A percentile compares a stretch with the other conserved stretches of the same genome.
phyloP scores from a whole-genome alignment of 1,140 invertebrate species.

The Rhagoletis pomonella region DNA sequence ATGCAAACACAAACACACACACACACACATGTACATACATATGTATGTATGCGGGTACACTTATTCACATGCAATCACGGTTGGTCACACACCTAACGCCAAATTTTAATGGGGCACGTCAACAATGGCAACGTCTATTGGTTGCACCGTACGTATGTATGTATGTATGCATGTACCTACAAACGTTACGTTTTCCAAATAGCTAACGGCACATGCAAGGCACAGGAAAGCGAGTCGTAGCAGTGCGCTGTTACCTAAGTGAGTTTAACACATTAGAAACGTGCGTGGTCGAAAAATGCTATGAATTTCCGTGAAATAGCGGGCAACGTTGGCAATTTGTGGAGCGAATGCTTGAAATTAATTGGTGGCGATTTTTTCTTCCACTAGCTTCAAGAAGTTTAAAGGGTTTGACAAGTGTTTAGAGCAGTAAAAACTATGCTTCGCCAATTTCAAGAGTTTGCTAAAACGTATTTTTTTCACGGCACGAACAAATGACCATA shows the following conservation, averaged over 20 bases:
- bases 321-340: constrained; percentile 17
- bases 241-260: neutral
- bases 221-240: neutral
- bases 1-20: no score
- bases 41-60: neutral
- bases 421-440: no score
- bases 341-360: constrained; percentile 21
- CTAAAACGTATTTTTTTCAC: no score
- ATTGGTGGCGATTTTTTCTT: constrained; percentile 38
- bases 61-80: neutral
- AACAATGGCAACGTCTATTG: neutral
- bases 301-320: neutral
- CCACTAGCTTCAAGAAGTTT: neutral
- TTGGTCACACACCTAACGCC: neutral
- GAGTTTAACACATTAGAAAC: constrained; percentile 29
- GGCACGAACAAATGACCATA: no score
- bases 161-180: neutral
- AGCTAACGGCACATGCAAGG: constrained; percentile 9
- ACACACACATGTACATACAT: neutral
- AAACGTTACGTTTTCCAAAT: no score
- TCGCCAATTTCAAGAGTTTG: no score
- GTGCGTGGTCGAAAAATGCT: constrained; percentile 1
- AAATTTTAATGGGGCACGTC: constrained; percentile 33
- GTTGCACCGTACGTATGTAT: neutral
- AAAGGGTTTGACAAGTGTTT: no score